A percentile compares a stretch with the other conserved stretches of the same genome.
phyloP scores from a whole-genome alignment of 2,113 vertebrate genomes.

The Malurus melanocephalus region DNA sequence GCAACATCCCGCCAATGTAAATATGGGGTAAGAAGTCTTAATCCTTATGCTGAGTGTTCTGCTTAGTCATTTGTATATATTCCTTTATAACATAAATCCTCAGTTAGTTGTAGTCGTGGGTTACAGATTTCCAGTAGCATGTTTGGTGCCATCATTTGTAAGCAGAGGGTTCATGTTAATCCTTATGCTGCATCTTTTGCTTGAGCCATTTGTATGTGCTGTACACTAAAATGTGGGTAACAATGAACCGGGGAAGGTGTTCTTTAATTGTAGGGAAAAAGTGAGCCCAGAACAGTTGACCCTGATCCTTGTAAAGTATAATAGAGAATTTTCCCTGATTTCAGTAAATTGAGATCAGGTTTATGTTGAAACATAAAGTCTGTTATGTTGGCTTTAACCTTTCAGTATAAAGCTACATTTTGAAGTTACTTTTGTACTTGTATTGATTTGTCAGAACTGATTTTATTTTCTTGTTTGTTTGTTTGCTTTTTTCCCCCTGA shows the following conservation, averaged over 20 bases:
- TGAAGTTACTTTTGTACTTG: background rate
- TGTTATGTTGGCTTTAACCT: slow-evolving; percentile 17
- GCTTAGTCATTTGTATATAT: slow-evolving; percentile 47
- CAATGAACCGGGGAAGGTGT: background rate
- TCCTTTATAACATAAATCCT: slow-evolving; percentile 32
- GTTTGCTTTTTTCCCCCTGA: background rate
- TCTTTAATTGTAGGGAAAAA: background rate
- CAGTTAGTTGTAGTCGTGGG: slow-evolving; percentile 15
- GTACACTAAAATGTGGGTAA: slow-evolving; percentile 30
- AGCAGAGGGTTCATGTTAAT: slow-evolving; percentile 20
- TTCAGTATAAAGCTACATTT: background rate
- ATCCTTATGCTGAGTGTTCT: slow-evolving; percentile 68
- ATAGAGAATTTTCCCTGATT: background rate
- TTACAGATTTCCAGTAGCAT: slow-evolving; percentile 16
- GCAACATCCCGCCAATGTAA: slow-evolving; percentile 96
- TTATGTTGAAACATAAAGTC: background rate
- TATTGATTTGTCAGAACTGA: slow-evolving; percentile 21
- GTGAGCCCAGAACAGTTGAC: background rate
- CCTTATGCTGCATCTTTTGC: slow-evolving; percentile 59
- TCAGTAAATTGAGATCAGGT: background rate
- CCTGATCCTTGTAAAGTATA: background rate
- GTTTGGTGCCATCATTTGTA: background rate
- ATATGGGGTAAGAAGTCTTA: slow-evolving; percentile 96
- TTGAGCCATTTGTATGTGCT: slow-evolving; percentile 47
- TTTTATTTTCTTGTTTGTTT: background rate